Base-by-base conservation (phyloP, 2,113 vertebrate genomes). In the Tenrec ecaudatus region DNA sequence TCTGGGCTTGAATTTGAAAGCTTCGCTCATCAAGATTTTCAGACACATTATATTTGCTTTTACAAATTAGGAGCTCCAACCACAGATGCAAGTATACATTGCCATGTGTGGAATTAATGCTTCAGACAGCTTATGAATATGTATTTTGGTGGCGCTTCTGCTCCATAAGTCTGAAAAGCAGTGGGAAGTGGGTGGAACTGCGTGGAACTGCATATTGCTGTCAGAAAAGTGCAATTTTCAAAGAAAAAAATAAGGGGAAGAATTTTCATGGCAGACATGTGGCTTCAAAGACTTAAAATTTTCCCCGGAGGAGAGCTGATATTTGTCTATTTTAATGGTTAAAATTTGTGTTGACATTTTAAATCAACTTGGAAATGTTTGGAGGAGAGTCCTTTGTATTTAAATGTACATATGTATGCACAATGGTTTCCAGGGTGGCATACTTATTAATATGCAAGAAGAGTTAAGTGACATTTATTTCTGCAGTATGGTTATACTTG, bases 21-120 rank as follows among this genome's bases (percentile, higher is more conserved):
- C 89, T 86, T 97, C 93, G 83, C 94, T 97, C 97, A 97, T 97
- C 97, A 97, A 94, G 94, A 96, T 96, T 97, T 97, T 97, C 95
- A 97, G 97, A 97, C 96, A 97, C 93, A 97, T 97, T 97, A 97
- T 96, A 97, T 97, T 97, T 97, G 96, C 97, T 96, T 97, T 96
- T 97, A 96, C 96, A 97, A 97, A 97, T 97, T 97, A 97, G 96
- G 94, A 95, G 95, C 86, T 95, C 91, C 80, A 96, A 95, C 95
- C 96, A 95, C 97, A 97, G 97, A 97, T 97, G 96, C 96, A 94
- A 97, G 93, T 97, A 92, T 97, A 96, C 94, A 96, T 97, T 95
- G 96, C 97, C 97, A 97, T 97, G 96, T 97, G 97, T 96, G 95
- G 96, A 96, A 97, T 97, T 97, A 97, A 97, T 97, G 96, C 88